These are phyloP conservation scores for Oreonectes daqikongensis DNA, from an alignment of 2,797 vertebrate species.

Conservation along the genomic window DNA sequence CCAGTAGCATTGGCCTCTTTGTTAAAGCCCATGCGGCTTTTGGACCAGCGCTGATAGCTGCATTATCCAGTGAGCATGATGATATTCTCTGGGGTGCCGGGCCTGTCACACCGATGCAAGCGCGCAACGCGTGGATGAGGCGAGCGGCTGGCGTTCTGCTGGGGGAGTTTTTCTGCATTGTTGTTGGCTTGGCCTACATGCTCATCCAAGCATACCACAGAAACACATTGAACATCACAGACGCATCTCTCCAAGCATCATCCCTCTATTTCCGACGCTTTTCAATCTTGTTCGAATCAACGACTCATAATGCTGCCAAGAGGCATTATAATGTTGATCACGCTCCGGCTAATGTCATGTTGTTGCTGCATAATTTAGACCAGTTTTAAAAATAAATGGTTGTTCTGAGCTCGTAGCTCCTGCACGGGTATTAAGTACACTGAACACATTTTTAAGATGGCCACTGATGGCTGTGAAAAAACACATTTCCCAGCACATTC, in stretches of 20 bases:
- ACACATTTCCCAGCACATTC: background rate
- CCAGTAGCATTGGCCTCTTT: background rate
- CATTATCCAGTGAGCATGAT: conserved; percentile 25
- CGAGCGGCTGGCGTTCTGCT: conserved; percentile 54
- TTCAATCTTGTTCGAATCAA: conserved; percentile 65
- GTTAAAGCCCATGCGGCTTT: background rate
- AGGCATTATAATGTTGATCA: conserved; percentile 35
- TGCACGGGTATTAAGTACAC: background rate
- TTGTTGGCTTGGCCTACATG: conserved; percentile 83
- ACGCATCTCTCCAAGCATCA: conserved; percentile 69
- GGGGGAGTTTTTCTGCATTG: conserved; percentile 79
- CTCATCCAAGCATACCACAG: conserved; percentile 80
- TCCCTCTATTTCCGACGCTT: conserved; percentile 64
- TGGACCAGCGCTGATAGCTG: conserved; percentile 20
- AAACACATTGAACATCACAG: conserved; percentile 45
- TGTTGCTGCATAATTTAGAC: conserved; percentile 46
- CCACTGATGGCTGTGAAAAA: background rate
- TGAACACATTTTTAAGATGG: conserved; percentile 8
- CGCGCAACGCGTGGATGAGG: conserved; percentile 34
- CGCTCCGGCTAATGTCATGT: conserved; percentile 33
- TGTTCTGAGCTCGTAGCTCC: conserved; percentile 1
- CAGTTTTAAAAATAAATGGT: conserved; percentile 34
- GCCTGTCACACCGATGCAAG: conserved; percentile 48
- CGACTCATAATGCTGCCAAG: conserved; percentile 21
- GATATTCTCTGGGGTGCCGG: conserved; percentile 20